Conservation (phyloP, 2,888 invertebrate species). For the Bombylius major region DNA sequence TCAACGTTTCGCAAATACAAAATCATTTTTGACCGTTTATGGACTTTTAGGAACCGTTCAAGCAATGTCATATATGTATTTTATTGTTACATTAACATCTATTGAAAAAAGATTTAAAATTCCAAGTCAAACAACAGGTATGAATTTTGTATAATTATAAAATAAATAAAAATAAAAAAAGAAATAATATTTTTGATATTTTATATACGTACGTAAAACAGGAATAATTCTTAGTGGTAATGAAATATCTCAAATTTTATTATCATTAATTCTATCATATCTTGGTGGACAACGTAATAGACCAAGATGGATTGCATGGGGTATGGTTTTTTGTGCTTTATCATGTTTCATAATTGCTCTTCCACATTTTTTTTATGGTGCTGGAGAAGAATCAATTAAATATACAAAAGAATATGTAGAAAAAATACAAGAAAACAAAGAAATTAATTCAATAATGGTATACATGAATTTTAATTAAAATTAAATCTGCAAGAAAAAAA, state of each 20-base stretch:
- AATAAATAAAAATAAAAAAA: neutral
- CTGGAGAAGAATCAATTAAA: slow-evolving; percentile 38
- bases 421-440: slow-evolving; percentile 12
- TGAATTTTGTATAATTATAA: slow-evolving; percentile 13
- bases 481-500: too few relatives aligned
- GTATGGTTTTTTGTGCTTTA: slow-evolving; percentile 46
- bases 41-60: slow-evolving; percentile 51
- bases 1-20: slow-evolving; percentile 44
- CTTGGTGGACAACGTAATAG: slow-evolving; percentile 53
- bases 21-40: slow-evolving; percentile 46
- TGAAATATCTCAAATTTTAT: slow-evolving; percentile 54
- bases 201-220: slow-evolving; percentile 18
- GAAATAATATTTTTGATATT: neutral
- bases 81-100: slow-evolving; percentile 50
- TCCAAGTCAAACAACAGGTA: slow-evolving; percentile 53
- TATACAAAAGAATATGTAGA: slow-evolving; percentile 33
- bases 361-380: slow-evolving; percentile 50
- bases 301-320: slow-evolving; percentile 52
- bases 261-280: slow-evolving; percentile 48
- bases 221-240: slow-evolving; percentile 54
- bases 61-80: slow-evolving; percentile 52
- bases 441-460: slow-evolving; percentile 21
- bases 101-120: slow-evolving; percentile 56
- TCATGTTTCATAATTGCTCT: slow-evolving; percentile 47
- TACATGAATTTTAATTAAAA: too few relatives aligned